phyloP scores from a whole-genome alignment of 1,140 invertebrate genomes.

The Zaprionus ghesquierei region DNA sequence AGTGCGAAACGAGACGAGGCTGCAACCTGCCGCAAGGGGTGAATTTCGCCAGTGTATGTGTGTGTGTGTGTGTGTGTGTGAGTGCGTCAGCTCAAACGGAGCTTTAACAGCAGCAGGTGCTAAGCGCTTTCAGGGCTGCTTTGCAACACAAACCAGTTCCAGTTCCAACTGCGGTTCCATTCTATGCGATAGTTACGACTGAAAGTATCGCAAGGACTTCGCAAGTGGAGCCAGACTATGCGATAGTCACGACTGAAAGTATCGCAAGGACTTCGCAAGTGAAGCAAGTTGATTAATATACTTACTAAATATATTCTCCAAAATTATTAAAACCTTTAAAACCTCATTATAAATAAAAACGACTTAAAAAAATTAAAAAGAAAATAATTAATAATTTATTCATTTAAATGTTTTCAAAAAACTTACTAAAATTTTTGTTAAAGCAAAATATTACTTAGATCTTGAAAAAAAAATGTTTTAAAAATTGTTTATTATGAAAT shows the following conservation, averaged over 20 bases:
- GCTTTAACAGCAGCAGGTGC: constrained; percentile 26
- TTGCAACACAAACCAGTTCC: background rate
- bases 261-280: background rate
- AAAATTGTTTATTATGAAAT: no score
- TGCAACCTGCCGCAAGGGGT: constrained; percentile 9
- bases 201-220: background rate
- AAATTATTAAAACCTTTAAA: no score
- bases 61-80: background rate
- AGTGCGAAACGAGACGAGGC: constrained; percentile 13
- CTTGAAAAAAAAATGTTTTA: no score
- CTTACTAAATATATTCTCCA: no score
- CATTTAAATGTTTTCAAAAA: no score
- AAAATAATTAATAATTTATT: no score
- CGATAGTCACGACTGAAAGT: background rate
- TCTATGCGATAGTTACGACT: background rate
- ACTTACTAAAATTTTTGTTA: no score
- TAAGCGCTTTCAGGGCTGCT: constrained; percentile 27
- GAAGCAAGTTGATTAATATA: no score
- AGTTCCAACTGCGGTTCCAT: constrained; percentile 2
- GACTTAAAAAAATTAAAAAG: no score
- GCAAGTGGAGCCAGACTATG: no score
- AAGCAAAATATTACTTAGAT: no score
- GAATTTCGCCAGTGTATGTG: background rate
- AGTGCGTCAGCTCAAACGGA: background rate
- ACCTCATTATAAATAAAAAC: no score